phyloP scores from a whole-genome alignment of 2,888 invertebrate species.

The Amphipoea lucens region DNA sequence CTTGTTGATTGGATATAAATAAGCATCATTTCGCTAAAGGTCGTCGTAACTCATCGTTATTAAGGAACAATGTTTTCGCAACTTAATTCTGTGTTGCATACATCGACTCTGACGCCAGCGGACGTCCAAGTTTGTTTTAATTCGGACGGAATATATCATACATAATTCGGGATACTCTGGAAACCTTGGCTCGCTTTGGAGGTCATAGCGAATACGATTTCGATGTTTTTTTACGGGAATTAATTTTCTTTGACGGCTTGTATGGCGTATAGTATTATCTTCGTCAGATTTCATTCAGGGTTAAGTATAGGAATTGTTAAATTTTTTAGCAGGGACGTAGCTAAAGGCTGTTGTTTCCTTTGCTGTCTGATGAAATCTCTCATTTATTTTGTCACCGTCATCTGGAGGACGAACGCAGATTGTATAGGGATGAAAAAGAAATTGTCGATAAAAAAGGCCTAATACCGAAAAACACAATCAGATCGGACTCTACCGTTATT shows the following conservation, averaged over 20 bases:
- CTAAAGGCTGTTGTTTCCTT: neutral
- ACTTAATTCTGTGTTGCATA: conserved; percentile 16
- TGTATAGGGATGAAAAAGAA: neutral
- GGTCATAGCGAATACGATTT: conserved; percentile 29
- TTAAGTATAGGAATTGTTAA: too few relatives aligned
- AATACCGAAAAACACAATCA: neutral
- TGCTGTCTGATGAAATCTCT: neutral
- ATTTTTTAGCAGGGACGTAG: neutral
- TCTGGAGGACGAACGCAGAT: neutral
- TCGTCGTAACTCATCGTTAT: conserved; percentile 23
- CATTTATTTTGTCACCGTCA: neutral
- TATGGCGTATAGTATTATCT: neutral
- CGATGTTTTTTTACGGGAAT: conserved; percentile 25
- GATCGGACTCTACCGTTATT: neutral
- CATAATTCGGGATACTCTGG: conserved; percentile 48
- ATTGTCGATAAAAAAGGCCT: neutral
- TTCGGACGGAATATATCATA: conserved; percentile 37
- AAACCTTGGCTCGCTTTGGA: conserved; percentile 44
- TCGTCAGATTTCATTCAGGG: conserved; percentile 5
- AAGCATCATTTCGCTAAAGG: conserved; percentile 27
- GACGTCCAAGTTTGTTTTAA: conserved; percentile 32
- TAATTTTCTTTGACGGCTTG: neutral
- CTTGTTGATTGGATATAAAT: conserved; percentile 1
- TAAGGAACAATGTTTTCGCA: conserved; percentile 26
- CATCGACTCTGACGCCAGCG: conserved; percentile 22